Evolutionary conservation across 2,113 vertebrate genomes (phyloP), one percentile per base, ranked within the genome.

Genomic region (Gorilla gorilla): DNA sequence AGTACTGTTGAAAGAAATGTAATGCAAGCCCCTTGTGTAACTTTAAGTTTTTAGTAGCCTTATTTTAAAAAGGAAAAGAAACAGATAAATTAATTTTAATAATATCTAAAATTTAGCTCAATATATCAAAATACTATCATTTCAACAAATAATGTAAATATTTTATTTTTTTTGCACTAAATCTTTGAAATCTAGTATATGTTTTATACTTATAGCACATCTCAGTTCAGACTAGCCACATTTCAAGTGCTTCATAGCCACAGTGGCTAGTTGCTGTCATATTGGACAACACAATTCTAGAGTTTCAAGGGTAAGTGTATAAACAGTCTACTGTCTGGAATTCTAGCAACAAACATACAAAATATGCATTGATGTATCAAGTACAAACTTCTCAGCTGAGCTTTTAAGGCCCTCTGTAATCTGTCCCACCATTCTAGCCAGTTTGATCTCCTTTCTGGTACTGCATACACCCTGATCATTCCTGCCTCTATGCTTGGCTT

Each of bases 391-490:
- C 30, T 86, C 57, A 83, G 92, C 40, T 83, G 83, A 96, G 73
- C 92, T 95, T 96, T 96, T 89, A 97, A 93, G 61, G 92, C 43
- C 86, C 43, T 96, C 73, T 59, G 0, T 45, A 85, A 75, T 50
- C 8, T 40, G 32, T 27, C 50, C 5, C 43, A 78, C 75, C 27
- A 6, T 30, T 90, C 32, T n/a, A 89, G 48, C 43, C 59, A 57
- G 30, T 22, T 40, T 45, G 13, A 2, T 89, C 30, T 93, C 55
- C 50, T 91, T 32, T 16, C 25, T 59, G 35, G 16, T 50, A 18
- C 13, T 66, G 22, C 4, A 35, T 35, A 59, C 23, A 22, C 16
- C 86, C 25, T 27, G 45, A 59, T 66, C 30, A 13, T 64, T 94
- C 16, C 25, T 79, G 30, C n/a, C 25, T 76, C 43, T 38, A 0